Evolutionary conservation across 1,140 invertebrate species (phyloP).

Genomic region (Rhizoglyphus robini): DNA sequence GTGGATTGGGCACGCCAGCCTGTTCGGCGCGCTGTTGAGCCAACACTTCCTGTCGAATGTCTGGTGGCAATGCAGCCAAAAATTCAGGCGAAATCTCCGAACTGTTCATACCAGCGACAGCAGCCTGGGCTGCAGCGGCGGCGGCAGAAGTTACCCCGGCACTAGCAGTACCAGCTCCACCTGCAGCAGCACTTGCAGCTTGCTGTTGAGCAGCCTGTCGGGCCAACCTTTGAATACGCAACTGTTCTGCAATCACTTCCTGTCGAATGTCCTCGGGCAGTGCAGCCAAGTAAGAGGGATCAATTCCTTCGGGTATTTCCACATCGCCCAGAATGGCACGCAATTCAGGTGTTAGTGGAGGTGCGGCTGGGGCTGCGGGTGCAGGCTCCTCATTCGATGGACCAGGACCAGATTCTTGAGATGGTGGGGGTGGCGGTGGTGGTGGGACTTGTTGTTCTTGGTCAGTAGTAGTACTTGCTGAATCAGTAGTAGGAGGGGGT

Average conservation of each 20-base stretch:
- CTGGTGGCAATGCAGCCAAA: conserved; percentile 69
- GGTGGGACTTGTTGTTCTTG: no score
- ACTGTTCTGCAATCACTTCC: conserved; percentile 73
- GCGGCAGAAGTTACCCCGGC: not conserved
- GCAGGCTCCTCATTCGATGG: not conserved
- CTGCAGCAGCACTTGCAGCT: conserved; percentile 27
- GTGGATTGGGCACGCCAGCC: conserved; percentile 60
- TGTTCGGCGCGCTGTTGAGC: conserved; percentile 72
- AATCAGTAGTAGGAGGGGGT: not conserved
- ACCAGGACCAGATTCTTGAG: no score
- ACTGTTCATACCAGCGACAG: not conserved
- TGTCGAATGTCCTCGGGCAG: conserved; percentile 78
- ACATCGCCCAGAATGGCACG: conserved; percentile 35
- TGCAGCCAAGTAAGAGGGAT: conserved; percentile 81
- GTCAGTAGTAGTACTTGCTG: not conserved
- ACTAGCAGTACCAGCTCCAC: not conserved
- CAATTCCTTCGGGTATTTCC: conserved; percentile 69
- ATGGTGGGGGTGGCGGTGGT: no score
- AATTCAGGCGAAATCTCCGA: conserved; percentile 77
- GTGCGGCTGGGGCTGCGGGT: not conserved
- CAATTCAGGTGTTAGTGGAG: not conserved
- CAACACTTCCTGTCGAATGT: conserved; percentile 75
- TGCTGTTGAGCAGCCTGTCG: conserved; percentile 30
- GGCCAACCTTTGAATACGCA: conserved; percentile 46
- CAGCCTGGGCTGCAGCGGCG: not conserved